Evolutionary conservation across 2,888 invertebrate species (phyloP), one percentile per base, ranked within the genome.

Genomic region (Luperina testacea): DNA sequence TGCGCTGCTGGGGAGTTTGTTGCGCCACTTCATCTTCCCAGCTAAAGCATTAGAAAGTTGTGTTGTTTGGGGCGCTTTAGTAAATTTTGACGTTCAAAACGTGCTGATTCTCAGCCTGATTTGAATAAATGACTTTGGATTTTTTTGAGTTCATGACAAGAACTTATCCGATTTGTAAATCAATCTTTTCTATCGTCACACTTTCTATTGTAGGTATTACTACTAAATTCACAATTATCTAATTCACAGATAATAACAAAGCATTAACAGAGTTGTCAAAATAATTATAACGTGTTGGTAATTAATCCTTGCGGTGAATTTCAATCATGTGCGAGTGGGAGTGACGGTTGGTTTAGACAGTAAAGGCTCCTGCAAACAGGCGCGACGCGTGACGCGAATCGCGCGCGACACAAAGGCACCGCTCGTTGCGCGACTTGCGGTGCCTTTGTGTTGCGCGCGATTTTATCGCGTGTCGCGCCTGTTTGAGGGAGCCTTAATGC

Each of bases 251-350:
- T n/a, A 38, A 42, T 11, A 80, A 17, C 27, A 72, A 69, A 48
- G 51, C 38, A 64, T n/a, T 63, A 65, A 24, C 24, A 65, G 42
- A 61, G 17, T 32, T 53, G 63, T 69, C 72, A 72, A 69, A 72
- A 83, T 78, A 67, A 74, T 73, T 51, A 72, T 70, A 70, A 70
- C 27, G 53, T 27, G n/a, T 20, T 20, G 7, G n/a, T 74, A 86
- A 86, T 86, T 77, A 78, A 74, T 57, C 27, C 24, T 20, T 76
- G 71, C 51, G 84, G 84, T 59, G 13, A 67, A 78, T 78, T 83
- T 72, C 73, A 85, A 83, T 85, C 75, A 77, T n/a, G 63, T 45
- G 57, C 27, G 53, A 51, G 27, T 75, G 64, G 42, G n/a, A 32
- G 8, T 80, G 77, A 75, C 65, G n/a, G 53, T 67, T n/a, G 57